phyloP scores from a whole-genome alignment of 2,888 invertebrate species.

The Hypsopygia costalis region DNA sequence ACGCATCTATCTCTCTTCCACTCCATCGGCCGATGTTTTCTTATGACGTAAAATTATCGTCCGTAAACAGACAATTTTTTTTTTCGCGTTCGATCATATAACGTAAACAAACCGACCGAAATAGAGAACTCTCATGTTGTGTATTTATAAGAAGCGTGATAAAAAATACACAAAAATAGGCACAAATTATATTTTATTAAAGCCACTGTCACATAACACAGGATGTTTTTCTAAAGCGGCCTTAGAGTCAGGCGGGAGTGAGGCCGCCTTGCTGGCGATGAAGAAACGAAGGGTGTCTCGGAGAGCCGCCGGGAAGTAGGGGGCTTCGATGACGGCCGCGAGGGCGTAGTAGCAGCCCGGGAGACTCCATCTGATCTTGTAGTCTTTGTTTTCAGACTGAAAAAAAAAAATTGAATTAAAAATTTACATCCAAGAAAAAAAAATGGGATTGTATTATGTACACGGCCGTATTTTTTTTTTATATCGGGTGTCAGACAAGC shows the following conservation, averaged over 20 bases:
- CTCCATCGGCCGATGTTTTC: too few relatives aligned
- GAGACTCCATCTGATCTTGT: slow-evolving; percentile 82
- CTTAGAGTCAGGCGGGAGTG: slow-evolving; percentile 26
- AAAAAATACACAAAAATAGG: neutral
- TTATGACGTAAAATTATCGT: too few relatives aligned
- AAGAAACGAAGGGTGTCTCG: slow-evolving; percentile 55
- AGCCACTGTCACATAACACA: neutral
- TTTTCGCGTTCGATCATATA: too few relatives aligned
- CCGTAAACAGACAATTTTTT: too few relatives aligned
- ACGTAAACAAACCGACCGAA: too few relatives aligned
- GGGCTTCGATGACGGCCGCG: slow-evolving; percentile 31
- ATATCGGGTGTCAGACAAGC: neutral
- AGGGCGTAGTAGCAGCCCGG: slow-evolving; percentile 82
- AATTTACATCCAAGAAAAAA: too few relatives aligned
- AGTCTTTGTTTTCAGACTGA: slow-evolving; percentile 85
- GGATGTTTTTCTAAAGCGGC: slow-evolving; percentile 27
- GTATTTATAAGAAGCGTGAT: too few relatives aligned
- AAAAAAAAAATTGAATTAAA: slow-evolving; percentile 29
- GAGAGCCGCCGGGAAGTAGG: slow-evolving; percentile 47
- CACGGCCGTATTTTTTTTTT: too few relatives aligned
- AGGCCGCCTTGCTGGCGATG: slow-evolving; percentile 36
- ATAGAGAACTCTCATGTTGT: too few relatives aligned
- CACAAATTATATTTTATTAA: neutral
- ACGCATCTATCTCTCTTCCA: too few relatives aligned
- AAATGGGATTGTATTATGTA: too few relatives aligned